Percentiles rank a stretch among this genome's conserved stretches.
Conservation (phyloP, 2,888 invertebrate species). For the Incurvaria masculella region DNA sequence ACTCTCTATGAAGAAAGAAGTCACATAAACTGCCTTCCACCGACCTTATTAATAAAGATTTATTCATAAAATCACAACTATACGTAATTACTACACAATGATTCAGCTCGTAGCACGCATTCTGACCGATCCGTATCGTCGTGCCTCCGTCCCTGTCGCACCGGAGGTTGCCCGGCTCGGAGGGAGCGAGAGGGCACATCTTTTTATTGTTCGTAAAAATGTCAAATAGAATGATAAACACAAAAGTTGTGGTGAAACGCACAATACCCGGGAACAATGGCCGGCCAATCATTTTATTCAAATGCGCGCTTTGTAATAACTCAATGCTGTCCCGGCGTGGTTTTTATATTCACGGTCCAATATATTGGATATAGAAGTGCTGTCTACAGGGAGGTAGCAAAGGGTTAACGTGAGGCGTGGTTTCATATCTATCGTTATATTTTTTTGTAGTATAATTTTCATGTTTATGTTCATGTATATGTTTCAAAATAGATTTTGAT, state of each 20-base stretch:
- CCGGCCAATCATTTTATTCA: slow-evolving; percentile 38
- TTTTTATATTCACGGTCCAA: slow-evolving; percentile 14
- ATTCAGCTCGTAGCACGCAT: slow-evolving; percentile 43
- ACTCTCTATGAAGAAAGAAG: too few species aligned
- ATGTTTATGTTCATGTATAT: too few species aligned
- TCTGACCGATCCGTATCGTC: slow-evolving; percentile 18
- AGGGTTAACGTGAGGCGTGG: too few species aligned
- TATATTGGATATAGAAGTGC: slow-evolving; percentile 24
- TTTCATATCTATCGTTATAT: too few species aligned
- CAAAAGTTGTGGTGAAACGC: slow-evolving; percentile 47
- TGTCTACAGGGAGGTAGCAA: slow-evolving; percentile 27
- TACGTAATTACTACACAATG: slow-evolving; percentile 36
- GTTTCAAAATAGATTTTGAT: too few species aligned
- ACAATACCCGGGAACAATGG: slow-evolving; percentile 31
- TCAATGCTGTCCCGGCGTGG: background rate
- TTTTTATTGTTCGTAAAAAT: slow-evolving; percentile 48
- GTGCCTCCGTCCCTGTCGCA: slow-evolving; percentile 28
- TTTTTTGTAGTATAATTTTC: too few species aligned
- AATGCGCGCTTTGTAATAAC: slow-evolving; percentile 25
- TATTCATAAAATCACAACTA: slow-evolving; percentile 26
- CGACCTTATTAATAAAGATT: slow-evolving; percentile 20
- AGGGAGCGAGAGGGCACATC: slow-evolving; percentile 24
- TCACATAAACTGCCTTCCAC: too few species aligned
- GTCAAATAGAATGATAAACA: slow-evolving; percentile 55
- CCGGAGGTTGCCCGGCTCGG: slow-evolving; percentile 21